phyloP scores from a whole-genome alignment of 1,140 invertebrate species.

The Drosophila nigrodunni region DNA sequence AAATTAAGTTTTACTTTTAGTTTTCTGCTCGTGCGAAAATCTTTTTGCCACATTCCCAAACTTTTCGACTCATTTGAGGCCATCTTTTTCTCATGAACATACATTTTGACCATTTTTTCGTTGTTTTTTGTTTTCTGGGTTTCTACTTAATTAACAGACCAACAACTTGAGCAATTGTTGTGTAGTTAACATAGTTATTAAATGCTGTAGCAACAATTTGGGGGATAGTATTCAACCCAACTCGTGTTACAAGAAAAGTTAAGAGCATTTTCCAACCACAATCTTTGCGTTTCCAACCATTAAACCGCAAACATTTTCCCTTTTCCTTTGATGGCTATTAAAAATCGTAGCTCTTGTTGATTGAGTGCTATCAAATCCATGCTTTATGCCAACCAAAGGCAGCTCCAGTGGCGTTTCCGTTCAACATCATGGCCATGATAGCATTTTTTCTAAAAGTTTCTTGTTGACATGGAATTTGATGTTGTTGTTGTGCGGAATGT shows the following conservation, averaged over 20 bases:
- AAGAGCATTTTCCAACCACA: background rate
- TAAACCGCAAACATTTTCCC: background rate
- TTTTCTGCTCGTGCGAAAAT: conserved; percentile 67
- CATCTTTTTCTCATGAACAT: conserved; percentile 67
- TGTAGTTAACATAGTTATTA: conserved; percentile 40
- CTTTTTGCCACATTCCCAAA: conserved; percentile 62
- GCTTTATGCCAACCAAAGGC: background rate
- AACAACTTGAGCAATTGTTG: conserved; percentile 36
- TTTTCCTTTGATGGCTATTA: conserved; percentile 2
- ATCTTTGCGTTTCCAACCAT: background rate
- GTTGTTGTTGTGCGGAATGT: conserved; percentile 2
- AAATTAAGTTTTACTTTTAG: conserved; percentile 60
- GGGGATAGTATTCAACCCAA: background rate
- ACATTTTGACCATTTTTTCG: conserved; percentile 44
- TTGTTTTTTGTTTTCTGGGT: background rate
- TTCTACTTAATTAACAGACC: conserved; percentile 59
- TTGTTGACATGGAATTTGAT: conserved; percentile 29
- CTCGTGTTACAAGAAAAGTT: background rate
- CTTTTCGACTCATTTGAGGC: conserved; percentile 24
- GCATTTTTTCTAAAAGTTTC: background rate
- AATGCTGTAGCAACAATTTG: conserved; percentile 30
- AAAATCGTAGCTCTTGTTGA: background rate
- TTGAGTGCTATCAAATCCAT: conserved; percentile 12
- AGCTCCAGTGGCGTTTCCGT: background rate
- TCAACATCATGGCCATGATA: background rate